These are phyloP conservation scores for Aphidius gifuensis DNA, from an alignment of 1,140 invertebrate genomes.

Conservation along the genomic window DNA sequence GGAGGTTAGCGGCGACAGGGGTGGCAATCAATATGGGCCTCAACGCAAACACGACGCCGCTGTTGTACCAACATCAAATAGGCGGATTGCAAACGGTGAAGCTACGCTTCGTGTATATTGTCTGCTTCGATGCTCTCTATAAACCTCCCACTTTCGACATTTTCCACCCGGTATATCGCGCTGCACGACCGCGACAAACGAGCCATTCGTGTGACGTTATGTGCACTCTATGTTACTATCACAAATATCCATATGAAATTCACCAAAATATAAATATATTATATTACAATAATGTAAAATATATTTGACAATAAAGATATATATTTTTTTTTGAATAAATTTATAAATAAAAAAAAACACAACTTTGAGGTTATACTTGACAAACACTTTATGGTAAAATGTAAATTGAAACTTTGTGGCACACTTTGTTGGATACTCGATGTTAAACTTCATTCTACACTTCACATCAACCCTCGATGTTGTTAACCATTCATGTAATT, in stretches of 20 bases:
- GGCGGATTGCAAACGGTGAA: conserved; percentile 52
- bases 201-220: conserved; percentile 20
- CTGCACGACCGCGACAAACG: conserved; percentile 25
- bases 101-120: conserved; percentile 37
- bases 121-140: conserved; percentile 29
- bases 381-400: too few relatives aligned
- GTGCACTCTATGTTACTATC: background rate
- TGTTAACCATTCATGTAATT: background rate
- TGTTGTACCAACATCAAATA: conserved; percentile 59
- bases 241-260: too few relatives aligned
- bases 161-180: conserved; percentile 37
- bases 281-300: too few relatives aligned
- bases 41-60: conserved; percentile 54
- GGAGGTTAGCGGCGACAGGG: conserved; percentile 42
- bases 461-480: background rate
- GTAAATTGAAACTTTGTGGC: too few relatives aligned
- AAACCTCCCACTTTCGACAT: conserved; percentile 47
- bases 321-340: too few relatives aligned
- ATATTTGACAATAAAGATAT: too few relatives aligned
- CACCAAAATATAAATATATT: too few relatives aligned
- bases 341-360: too few relatives aligned
- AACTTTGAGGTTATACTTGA: too few relatives aligned
- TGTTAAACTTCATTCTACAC: conserved; percentile 1
- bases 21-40: conserved; percentile 57
- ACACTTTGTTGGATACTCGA: conserved; percentile 8